Evolutionary conservation across 2,113 vertebrate species (phyloP).

Genomic region (Anarhynchus alexandrinus): DNA sequence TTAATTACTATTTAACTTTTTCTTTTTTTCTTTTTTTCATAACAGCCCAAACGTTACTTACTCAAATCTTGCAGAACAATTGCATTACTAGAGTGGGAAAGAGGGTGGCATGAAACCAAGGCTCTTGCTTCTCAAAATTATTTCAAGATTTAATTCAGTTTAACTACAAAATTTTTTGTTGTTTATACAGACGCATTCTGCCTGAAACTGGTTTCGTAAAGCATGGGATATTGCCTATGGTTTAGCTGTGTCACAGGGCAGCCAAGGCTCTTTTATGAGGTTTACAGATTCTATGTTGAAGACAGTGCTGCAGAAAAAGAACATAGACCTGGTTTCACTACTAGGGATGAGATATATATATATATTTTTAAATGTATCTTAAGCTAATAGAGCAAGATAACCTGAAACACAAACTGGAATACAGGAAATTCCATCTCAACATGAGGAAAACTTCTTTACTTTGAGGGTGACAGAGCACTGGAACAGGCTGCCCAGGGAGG

Average conservation of each 20-base stretch:
- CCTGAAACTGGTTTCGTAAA: background rate
- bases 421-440: no score
- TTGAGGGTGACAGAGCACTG: no score
- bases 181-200: background rate
- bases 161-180: background rate
- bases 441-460: no score
- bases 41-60: background rate
- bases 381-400: background rate
- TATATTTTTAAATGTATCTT: background rate
- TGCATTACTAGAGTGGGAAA: background rate
- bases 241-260: background rate
- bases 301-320: background rate
- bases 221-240: rapidly evolving
- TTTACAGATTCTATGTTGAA: background rate
- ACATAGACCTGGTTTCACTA: background rate
- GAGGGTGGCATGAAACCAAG: background rate
- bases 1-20: background rate
- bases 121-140: background rate
- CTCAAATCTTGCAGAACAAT: background rate
- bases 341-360: background rate
- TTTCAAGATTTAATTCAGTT: background rate
- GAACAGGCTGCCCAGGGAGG: no score
- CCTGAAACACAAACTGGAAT: background rate
- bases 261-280: background rate
- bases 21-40: background rate